phyloP scores from a whole-genome alignment of 2,888 invertebrate genomes.

The Globia sparganii region DNA sequence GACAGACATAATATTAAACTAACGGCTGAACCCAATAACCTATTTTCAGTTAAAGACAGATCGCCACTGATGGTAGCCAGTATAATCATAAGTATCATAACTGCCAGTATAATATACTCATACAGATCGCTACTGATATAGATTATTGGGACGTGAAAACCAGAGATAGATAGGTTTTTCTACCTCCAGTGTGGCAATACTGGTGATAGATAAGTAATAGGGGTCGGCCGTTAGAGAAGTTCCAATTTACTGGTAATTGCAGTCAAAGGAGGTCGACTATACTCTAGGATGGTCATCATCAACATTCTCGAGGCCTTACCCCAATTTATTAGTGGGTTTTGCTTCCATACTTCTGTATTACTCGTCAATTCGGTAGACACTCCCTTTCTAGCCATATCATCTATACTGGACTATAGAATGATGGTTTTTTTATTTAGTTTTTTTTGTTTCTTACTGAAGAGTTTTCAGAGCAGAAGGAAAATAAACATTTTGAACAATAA shows the following conservation, averaged over 20 bases:
- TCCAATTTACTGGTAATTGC: not conserved
- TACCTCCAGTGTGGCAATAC: no score
- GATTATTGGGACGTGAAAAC: no score
- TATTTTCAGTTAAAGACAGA: no score
- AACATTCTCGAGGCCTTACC: not conserved
- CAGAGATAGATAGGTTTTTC: no score
- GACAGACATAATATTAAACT: not conserved
- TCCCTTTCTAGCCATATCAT: not conserved
- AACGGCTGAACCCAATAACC: no score
- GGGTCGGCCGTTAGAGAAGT: not conserved
- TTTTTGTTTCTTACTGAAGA: not conserved
- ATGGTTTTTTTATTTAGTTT: no score
- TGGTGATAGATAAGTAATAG: no score
- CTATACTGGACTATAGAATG: not conserved
- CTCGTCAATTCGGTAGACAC: not conserved
- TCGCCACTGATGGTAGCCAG: no score
- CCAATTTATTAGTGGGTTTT: not conserved
- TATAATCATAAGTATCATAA: no score
- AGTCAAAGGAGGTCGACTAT: not conserved
- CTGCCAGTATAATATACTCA: no score
- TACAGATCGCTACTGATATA: no score
- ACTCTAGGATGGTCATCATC: not conserved
- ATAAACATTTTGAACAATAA: not conserved
- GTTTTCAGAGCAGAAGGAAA: not conserved
- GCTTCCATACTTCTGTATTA: not conserved